phyloP scores from a whole-genome alignment of 2,113 vertebrate genomes.

The Hiodon alosoides region DNA sequence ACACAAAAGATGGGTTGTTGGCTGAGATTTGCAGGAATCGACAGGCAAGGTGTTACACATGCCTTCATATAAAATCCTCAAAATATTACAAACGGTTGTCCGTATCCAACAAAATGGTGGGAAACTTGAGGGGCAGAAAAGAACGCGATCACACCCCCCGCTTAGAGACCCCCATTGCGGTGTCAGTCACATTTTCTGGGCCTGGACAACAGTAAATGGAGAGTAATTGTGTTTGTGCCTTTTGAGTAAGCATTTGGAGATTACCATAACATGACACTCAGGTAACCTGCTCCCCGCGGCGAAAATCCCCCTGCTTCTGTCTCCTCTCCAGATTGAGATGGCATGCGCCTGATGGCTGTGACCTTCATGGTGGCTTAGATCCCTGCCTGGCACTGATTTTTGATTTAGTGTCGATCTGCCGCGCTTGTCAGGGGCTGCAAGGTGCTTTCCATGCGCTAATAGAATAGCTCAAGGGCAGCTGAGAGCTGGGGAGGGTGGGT shows the following conservation, averaged over 20 bases:
- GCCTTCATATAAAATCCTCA: not conserved
- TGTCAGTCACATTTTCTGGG: constrained; percentile 2
- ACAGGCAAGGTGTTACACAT: not conserved
- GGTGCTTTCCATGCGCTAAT: constrained; percentile 99
- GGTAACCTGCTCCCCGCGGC: constrained; percentile 68
- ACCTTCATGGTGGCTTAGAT: constrained; percentile 99
- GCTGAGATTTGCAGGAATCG: not conserved
- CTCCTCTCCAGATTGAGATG: constrained; percentile 96
- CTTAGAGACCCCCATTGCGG: not conserved
- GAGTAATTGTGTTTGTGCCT: constrained; percentile 24
- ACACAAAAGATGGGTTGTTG: not conserved
- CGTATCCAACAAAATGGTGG: not conserved
- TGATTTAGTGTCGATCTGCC: constrained; percentile 99
- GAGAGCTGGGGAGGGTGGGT: not conserved
- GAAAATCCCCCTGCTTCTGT: constrained; percentile 66
- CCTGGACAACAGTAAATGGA: constrained; percentile 17
- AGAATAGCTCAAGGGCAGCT: constrained; percentile 99
- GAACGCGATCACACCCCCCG: not conserved
- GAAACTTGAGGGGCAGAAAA: constrained; percentile 3
- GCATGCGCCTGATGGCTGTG: constrained; percentile 95
- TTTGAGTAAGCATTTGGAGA: constrained; percentile 42
- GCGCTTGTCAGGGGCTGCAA: constrained; percentile 98
- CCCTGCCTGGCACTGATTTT: constrained; percentile 99
- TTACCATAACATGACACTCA: constrained; percentile 68
- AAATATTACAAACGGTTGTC: not conserved